phyloP scores from a whole-genome alignment of 2,888 invertebrate species.

The Pinctada fucata region DNA sequence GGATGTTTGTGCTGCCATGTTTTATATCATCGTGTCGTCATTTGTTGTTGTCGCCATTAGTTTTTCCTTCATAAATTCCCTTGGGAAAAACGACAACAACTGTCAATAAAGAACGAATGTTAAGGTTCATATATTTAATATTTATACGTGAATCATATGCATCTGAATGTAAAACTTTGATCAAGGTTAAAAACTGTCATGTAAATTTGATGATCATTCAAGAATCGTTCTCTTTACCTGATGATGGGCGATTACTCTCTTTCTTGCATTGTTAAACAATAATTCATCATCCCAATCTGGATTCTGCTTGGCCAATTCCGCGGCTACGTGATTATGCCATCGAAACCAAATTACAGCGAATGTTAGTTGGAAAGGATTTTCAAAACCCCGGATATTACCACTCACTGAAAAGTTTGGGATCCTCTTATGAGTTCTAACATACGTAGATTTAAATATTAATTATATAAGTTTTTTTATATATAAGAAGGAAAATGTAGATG shows the following conservation, averaged over 20 bases:
- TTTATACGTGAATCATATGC: too few species aligned
- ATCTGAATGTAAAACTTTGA: too few species aligned
- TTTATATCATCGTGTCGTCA: not conserved
- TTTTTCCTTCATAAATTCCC: too few species aligned
- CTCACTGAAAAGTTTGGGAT: not conserved
- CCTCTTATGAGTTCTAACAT: too few species aligned
- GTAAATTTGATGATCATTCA: not conserved
- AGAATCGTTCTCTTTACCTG: conserved; percentile 81
- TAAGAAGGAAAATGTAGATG: too few species aligned
- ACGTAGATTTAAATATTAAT: too few species aligned
- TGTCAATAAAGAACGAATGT: not conserved
- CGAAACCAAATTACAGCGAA: conserved; percentile 95
- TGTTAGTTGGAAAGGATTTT: conserved; percentile 95
- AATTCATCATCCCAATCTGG: conserved; percentile 96
- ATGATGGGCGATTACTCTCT: conserved; percentile 93
- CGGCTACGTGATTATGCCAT: conserved; percentile 96
- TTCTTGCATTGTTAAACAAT: conserved; percentile 92
- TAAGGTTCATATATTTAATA: not conserved
- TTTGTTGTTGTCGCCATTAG: too few species aligned
- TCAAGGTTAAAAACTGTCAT: not conserved
- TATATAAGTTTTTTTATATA: not conserved
- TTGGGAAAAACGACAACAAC: too few species aligned
- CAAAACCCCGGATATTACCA: conserved; percentile 97
- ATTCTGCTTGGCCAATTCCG: conserved; percentile 79
- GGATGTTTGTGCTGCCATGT: not conserved